Conservation (phyloP, 2,113 vertebrate species). For the Marmota monax region DNA sequence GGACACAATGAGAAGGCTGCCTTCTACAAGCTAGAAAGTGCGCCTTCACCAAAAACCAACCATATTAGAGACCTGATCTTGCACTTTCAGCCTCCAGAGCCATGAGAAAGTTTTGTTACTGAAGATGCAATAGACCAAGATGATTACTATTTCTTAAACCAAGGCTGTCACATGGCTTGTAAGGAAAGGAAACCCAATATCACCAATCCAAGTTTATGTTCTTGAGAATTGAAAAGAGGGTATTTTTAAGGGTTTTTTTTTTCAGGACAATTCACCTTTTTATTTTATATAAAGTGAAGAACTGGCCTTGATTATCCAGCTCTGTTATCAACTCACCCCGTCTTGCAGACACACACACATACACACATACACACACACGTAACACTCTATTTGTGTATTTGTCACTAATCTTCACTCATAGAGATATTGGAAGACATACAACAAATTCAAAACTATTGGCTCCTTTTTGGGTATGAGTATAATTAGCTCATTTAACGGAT, state of each 20-base stretch:
- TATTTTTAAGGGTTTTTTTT: neutral
- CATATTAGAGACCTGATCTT: neutral
- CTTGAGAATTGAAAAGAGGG: neutral
- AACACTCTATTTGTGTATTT: too few species aligned
- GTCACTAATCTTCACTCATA: neutral
- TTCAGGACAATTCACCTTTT: neutral
- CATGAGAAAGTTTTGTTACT: neutral
- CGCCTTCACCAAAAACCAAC: neutral
- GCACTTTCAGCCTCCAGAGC: neutral
- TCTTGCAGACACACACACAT: too few species aligned
- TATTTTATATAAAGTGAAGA: slow-evolving; percentile 23
- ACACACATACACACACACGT: too few species aligned
- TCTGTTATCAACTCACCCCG: neutral
- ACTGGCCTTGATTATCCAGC: neutral
- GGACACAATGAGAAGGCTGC: neutral
- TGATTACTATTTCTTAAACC: slow-evolving; percentile 2
- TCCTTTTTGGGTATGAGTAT: neutral
- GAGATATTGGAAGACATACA: neutral
- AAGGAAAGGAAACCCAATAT: slow-evolving; percentile 12
- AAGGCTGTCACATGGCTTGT: neutral
- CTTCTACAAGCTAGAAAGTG: neutral
- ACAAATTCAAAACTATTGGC: neutral
- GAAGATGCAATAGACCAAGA: neutral
- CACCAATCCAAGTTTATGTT: slow-evolving; percentile 7
- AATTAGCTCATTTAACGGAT: neutral